A percentile compares a stretch with the other conserved stretches of the same genome.
Evolutionary conservation across 2,888 invertebrate species (phyloP).

Genomic region (Mythimna pallens): DNA sequence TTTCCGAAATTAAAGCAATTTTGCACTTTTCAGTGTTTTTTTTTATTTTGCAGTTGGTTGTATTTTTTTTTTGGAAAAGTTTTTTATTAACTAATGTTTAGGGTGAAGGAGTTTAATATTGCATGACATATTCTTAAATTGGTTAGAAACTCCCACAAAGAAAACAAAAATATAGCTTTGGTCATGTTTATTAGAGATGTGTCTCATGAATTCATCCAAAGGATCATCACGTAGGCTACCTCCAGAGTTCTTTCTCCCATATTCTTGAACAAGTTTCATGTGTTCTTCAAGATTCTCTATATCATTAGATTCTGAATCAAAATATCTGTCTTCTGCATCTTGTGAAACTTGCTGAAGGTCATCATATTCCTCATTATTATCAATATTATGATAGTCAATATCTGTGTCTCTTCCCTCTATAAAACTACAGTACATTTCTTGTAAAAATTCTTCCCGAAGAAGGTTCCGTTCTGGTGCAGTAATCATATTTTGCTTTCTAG

Average conservation of each 20-base stretch:
- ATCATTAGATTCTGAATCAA: constrained; percentile 95
- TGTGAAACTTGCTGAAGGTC: constrained; percentile 92
- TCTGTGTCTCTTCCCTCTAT: constrained; percentile 95
- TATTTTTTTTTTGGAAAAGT: no score
- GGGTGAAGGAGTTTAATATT: no score
- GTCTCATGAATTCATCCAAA: constrained; percentile 94
- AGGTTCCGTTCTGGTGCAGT: constrained; percentile 92
- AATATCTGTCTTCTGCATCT: constrained; percentile 97
- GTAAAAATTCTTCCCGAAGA: constrained; percentile 95
- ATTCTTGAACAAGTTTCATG: constrained; percentile 82
- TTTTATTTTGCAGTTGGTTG: no score
- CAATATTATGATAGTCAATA: constrained; percentile 96
- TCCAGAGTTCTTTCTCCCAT: constrained; percentile 73
- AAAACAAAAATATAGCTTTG: constrained; percentile 41
- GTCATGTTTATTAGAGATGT: constrained; percentile 79
- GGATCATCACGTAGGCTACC: constrained; percentile 90
- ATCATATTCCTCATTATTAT: constrained; percentile 95
- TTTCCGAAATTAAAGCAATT: no score
- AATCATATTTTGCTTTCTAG: constrained; percentile 81
- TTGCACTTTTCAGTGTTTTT: no score
- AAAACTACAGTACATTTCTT: constrained; percentile 96
- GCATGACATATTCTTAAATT: no score
- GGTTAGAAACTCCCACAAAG: constrained; percentile 8
- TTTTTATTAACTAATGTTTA: no score
- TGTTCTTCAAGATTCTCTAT: constrained; percentile 84